These are phyloP conservation scores for Sarcophaga subvicina DNA, from an alignment of 2,888 invertebrate species.

Conservation along the genomic window DNA sequence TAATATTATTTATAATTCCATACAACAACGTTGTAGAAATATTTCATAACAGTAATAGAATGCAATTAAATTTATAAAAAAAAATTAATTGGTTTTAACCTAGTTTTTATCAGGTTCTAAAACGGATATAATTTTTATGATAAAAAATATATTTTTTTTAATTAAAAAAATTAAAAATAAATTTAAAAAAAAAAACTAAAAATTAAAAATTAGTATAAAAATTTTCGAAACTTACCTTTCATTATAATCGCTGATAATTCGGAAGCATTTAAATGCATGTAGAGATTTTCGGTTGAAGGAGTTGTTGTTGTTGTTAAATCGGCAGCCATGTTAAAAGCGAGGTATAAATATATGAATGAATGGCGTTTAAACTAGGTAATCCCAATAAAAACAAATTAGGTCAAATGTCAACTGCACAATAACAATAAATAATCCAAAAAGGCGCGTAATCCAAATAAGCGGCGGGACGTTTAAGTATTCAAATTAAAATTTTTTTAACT, in stretches of 20 bases:
- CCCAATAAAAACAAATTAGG: conserved; percentile 18
- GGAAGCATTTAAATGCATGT: conserved; percentile 80
- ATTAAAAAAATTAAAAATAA: no score
- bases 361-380: conserved; percentile 6
- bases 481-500: background rate
- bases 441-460: conserved; percentile 60
- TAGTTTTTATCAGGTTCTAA: no score
- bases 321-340: conserved; percentile 63
- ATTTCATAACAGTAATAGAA: no score
- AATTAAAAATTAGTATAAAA: background rate
- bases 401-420: background rate
- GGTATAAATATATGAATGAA: conserved; percentile 27
- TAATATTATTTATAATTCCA: no score
- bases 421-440: background rate
- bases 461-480: conserved; percentile 23
- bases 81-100: no score
- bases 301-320: conserved; percentile 55
- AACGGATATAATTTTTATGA: no score
- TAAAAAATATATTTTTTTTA: no score
- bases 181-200: background rate
- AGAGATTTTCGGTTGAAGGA: conserved; percentile 74
- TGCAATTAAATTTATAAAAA: no score
- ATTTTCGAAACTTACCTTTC: conserved; percentile 76
- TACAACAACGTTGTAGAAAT: no score
- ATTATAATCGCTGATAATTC: conserved; percentile 80